phyloP scores from a whole-genome alignment of 1,140 invertebrate species.

The Arion vulgaris region DNA sequence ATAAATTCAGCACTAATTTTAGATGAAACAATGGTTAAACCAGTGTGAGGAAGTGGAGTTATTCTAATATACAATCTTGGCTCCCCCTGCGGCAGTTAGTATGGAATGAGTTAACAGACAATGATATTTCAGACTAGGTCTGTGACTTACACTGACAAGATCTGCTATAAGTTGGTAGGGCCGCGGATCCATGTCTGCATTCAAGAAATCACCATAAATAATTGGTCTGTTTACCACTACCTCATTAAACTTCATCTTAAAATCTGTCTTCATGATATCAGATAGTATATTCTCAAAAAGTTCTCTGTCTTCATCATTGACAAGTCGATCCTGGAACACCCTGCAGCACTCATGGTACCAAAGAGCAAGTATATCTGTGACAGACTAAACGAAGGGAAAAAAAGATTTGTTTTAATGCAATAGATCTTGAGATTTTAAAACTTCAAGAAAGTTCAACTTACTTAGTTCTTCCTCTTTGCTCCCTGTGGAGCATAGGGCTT shows the following conservation, averaged over 20 bases:
- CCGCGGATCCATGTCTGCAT: conserved; percentile 58
- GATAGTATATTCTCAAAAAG: conserved; percentile 68
- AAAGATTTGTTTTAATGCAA: too few species aligned
- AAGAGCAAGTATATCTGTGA: conserved; percentile 60
- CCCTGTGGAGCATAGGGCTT: too few species aligned
- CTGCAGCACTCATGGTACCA: conserved; percentile 73
- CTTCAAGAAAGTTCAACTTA: too few species aligned
- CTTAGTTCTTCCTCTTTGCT: too few species aligned
- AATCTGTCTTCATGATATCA: conserved; percentile 68
- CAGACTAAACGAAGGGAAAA: background rate
- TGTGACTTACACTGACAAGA: conserved; percentile 59
- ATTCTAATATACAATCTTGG: too few species aligned
- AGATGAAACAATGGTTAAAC: too few species aligned
- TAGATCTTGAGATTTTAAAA: too few species aligned
- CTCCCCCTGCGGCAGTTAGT: too few species aligned
- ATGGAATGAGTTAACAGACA: too few species aligned
- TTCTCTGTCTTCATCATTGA: conserved; percentile 72
- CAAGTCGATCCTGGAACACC: conserved; percentile 73
- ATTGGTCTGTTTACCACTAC: conserved; percentile 66
- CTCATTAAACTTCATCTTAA: conserved; percentile 63
- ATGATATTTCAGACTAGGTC: too few species aligned
- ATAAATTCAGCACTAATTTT: too few species aligned
- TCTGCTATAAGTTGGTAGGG: conserved; percentile 68
- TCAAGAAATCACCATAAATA: conserved; percentile 74
- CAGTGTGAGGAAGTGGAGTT: too few species aligned